Evolutionary conservation across 2,113 vertebrate species (phyloP).

Genomic region (Lagenorhynchus albirostris): DNA sequence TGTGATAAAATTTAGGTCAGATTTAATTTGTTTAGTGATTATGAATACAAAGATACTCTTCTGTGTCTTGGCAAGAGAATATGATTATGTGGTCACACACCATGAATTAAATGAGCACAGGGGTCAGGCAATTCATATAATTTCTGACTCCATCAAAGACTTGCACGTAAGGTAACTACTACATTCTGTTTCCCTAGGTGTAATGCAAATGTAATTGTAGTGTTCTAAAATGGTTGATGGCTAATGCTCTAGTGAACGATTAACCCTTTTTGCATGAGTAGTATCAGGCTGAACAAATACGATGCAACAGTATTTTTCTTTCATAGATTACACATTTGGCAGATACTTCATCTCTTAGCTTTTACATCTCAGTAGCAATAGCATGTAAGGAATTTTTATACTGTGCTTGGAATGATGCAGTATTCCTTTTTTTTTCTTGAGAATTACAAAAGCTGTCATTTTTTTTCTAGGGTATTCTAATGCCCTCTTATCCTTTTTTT

Average conservation of each 20-base stretch:
- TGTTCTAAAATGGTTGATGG: background rate
- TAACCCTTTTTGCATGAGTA: background rate
- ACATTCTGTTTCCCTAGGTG: background rate
- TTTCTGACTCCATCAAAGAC: background rate
- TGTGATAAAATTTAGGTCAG: background rate
- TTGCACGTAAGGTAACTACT: background rate
- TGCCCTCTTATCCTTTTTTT: no score
- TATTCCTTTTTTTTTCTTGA: background rate
- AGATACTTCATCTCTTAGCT: background rate
- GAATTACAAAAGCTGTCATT: background rate
- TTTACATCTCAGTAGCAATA: background rate
- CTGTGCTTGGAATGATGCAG: background rate
- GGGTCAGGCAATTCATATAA: background rate
- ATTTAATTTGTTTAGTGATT: background rate
- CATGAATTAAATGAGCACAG: background rate
- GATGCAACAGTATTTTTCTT: conserved; percentile 10
- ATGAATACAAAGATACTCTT: background rate
- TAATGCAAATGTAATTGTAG: background rate
- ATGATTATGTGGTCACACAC: background rate
- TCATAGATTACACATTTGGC: background rate
- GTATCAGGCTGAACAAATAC: background rate
- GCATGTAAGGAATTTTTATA: background rate
- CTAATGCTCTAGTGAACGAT: background rate
- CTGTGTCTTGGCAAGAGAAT: background rate
- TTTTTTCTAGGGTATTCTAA: background rate